Base-by-base conservation (phyloP, 2,888 invertebrate species). In the Drosophila pseudotakahashii region DNA sequence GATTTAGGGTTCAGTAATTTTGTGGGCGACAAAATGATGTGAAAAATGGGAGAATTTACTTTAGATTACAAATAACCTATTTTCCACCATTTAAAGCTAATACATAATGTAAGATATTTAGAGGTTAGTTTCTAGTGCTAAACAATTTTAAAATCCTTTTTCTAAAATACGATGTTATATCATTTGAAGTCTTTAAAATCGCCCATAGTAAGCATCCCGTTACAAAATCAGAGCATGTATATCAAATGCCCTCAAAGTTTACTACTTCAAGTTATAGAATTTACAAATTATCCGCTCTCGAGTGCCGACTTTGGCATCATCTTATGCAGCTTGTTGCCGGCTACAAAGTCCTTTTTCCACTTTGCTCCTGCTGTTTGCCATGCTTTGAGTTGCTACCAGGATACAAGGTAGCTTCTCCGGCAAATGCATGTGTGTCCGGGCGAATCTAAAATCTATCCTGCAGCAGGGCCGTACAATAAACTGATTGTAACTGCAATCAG, bases 401-500 rank as follows among this genome's bases (percentile, higher is more conserved):
- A 42, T 55, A 60, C 64, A 69, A 77, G 64, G 77, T 58, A 81
- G 45, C 48, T 42, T 57, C 67, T 36, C 39, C 16, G 10, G 4
- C 30, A 41, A 41, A 32, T 68, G 45, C 23, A 47, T 66, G 41
- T 37, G 39, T 48, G 45, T 36, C 42, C 32, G 50, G 16, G 23
- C 36, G 48, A 45, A 37, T 66, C 39, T 42, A 55, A 42, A 45
- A 37, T 66, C 39, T 37, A 59, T 54, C 51, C 59, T 60, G 50
- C 74, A 66, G 57, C 71, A 68, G 73, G 61, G 44, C 52, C 67
- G 67, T 66, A 82, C 67, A 82, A 82, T 63, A 72, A 81, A 79
- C 81, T 79, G 81, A 85, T 82, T 88, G 82, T 79, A 79, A 73
- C 71, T 76, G 78, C 78, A 78, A 81, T 78, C 81, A 78, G 81